phyloP scores from a whole-genome alignment of 2,113 vertebrate genomes.

The Neolamprologus sp. region DNA sequence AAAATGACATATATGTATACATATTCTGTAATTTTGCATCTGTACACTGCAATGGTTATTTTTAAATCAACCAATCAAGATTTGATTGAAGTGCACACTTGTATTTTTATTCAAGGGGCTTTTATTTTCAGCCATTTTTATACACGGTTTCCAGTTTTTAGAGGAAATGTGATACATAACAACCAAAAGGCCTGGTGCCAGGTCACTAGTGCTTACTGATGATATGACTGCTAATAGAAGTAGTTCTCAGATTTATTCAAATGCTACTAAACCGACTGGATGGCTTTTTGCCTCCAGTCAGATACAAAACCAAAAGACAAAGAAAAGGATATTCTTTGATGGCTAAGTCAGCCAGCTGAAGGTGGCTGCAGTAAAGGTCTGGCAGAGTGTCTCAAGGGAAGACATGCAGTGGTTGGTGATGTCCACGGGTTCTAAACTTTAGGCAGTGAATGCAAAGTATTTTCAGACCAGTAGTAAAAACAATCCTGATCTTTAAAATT shows the following conservation, averaged over 20 bases:
- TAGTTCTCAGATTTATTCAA: background rate
- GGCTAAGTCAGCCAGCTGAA: background rate
- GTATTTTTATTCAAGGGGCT: background rate
- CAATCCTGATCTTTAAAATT: background rate
- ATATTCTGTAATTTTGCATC: accelerated
- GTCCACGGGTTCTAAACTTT: background rate
- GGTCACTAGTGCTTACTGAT: background rate
- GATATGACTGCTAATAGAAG: background rate
- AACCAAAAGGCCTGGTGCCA: background rate
- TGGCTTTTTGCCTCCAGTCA: background rate
- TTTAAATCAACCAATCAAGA: background rate
- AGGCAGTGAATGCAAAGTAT: background rate
- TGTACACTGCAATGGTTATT: accelerated
- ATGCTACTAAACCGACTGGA: background rate
- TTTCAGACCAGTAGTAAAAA: background rate
- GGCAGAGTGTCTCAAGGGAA: background rate
- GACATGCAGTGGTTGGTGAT: background rate
- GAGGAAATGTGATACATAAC: background rate
- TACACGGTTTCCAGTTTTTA: background rate
- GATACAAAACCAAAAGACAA: background rate
- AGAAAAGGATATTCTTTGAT: background rate
- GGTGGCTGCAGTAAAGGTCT: background rate
- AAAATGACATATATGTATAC: background rate
- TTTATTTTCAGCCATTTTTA: background rate
- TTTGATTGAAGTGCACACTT: background rate